Conservation (phyloP, 92 coral and sea anemone species). For the Porites cylindrica region DNA sequence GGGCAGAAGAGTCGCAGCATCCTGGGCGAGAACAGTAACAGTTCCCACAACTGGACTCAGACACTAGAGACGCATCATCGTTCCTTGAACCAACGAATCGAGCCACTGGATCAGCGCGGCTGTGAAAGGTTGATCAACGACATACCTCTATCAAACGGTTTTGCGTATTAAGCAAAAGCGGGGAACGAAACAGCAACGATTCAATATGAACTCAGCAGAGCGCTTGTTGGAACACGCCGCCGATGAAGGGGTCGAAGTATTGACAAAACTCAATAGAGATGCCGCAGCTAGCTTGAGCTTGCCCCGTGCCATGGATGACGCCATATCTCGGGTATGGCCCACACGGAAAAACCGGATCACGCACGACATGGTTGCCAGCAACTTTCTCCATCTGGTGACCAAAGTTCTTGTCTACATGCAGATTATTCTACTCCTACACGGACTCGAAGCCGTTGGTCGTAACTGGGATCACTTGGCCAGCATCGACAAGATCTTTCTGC, state of each 20-base stretch:
- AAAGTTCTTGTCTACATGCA: background rate
- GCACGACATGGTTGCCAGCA: background rate
- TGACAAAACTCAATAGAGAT: background rate
- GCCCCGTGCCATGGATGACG: background rate
- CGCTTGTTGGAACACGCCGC: background rate
- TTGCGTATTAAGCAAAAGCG: background rate
- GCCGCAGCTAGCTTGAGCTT: background rate
- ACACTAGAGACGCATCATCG: background rate
- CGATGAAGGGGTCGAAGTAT: too few relatives aligned
- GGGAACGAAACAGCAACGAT: too few relatives aligned
- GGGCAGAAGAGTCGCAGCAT: slow-evolving; percentile 13
- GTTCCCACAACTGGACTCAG: slow-evolving; percentile 1
- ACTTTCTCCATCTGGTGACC: background rate
- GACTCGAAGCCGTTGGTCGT: background rate
- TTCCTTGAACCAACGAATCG: background rate
- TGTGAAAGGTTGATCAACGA: slow-evolving; percentile 1
- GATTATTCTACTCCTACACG: background rate
- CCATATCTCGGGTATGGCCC: slow-evolving; percentile 7
- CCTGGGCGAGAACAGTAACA: slow-evolving; percentile 16
- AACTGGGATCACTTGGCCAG: slow-evolving; percentile 22
- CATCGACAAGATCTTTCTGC: background rate
- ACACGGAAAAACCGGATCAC: background rate
- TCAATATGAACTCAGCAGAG: background rate
- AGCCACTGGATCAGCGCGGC: slow-evolving; percentile 3
- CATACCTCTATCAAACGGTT: background rate